phyloP scores from a whole-genome alignment of 2,113 vertebrate genomes.

The Anguilla rostrata region DNA sequence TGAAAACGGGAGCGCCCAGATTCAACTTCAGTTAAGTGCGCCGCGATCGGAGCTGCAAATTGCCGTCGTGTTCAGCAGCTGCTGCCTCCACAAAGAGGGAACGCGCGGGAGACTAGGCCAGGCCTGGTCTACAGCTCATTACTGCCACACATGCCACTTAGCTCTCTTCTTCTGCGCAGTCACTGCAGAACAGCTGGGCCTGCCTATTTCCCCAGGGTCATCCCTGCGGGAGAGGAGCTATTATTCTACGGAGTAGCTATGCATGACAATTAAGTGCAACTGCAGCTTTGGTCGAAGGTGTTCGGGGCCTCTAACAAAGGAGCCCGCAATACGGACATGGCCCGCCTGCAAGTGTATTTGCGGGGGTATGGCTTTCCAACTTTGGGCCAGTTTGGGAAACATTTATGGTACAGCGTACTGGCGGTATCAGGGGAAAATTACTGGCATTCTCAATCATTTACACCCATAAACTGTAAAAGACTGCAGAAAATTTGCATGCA shows the following conservation, averaged over 20 bases:
- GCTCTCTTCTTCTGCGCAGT: neutral
- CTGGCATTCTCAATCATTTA: no score
- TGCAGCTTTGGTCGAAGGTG: neutral
- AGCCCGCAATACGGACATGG: neutral
- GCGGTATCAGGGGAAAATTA: no score
- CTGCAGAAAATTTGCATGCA: no score
- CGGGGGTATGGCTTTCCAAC: no score
- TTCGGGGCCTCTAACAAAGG: neutral
- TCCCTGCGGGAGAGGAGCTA: neutral
- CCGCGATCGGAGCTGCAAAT: neutral
- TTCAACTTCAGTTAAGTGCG: neutral
- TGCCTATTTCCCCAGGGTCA: neutral
- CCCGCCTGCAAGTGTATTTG: no score
- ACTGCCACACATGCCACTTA: neutral
- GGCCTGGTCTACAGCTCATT: neutral
- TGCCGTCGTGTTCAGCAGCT: neutral
- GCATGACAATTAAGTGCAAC: neutral
- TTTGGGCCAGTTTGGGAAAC: no score
- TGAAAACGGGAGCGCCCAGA: neutral
- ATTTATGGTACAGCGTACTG: no score
- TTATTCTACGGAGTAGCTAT: constrained; percentile 10
- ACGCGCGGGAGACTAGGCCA: neutral
- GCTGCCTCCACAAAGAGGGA: neutral
- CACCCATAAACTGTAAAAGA: no score
- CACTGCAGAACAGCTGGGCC: neutral